These are phyloP conservation scores for Chroicocephalus ridibundus DNA, from an alignment of 2,113 vertebrate species.

Conservation along the genomic window DNA sequence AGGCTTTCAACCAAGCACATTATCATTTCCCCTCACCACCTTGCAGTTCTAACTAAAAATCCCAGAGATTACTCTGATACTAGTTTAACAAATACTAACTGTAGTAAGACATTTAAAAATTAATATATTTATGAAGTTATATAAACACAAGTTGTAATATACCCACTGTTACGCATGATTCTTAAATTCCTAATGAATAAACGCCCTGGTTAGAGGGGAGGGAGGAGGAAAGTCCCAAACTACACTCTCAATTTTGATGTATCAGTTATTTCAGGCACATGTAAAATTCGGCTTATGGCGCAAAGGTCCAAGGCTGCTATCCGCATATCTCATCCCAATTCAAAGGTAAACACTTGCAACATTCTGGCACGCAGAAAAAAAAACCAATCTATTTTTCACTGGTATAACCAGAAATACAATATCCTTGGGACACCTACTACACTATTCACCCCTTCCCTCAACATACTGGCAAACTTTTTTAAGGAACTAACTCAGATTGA, in stretches of 20 bases:
- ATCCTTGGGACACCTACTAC: not conserved
- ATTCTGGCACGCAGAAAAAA: not conserved
- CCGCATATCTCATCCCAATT: too few species aligned
- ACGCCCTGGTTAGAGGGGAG: not conserved
- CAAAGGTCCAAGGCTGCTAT: not conserved
- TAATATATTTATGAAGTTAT: not conserved
- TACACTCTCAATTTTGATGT: not conserved
- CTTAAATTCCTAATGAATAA: not conserved
- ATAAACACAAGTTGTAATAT: not conserved
- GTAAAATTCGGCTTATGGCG: not conserved
- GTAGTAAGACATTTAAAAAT: accelerated
- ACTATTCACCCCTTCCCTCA: not conserved
- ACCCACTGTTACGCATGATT: not conserved
- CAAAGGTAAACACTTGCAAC: not conserved
- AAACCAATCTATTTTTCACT: not conserved
- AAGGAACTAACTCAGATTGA: not conserved
- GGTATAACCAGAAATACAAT: not conserved
- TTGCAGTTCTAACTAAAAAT: not conserved
- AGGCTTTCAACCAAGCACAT: not conserved
- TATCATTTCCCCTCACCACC: not conserved
- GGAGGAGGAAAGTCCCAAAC: not conserved
- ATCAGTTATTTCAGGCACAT: not conserved
- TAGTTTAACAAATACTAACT: not conserved
- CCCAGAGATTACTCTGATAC: not conserved
- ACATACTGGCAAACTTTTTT: not conserved